A percentile compares a stretch with the other conserved stretches of the same genome.
phyloP scores from a whole-genome alignment of 2,113 vertebrate species.

The Maccullochella peelii region DNA sequence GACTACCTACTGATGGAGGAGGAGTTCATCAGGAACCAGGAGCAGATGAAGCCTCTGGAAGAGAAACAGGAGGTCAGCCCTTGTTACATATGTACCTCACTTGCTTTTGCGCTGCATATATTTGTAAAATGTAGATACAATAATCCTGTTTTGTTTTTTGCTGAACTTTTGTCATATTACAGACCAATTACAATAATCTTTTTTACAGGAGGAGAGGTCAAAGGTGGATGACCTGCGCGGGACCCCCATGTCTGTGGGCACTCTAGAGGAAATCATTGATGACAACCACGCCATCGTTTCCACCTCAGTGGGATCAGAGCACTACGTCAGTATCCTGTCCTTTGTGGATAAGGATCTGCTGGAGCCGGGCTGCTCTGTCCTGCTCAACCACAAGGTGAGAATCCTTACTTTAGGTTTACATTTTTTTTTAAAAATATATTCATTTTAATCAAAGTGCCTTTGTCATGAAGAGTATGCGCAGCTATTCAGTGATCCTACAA shows the following conservation, averaged over 20 bases:
- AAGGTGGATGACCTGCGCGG: constrained; percentile 98
- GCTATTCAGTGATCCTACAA: not conserved
- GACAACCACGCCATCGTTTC: constrained; percentile 99
- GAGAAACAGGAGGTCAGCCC: constrained; percentile 95
- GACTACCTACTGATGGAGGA: constrained; percentile 99
- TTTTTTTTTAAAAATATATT: not conserved
- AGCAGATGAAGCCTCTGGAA: constrained; percentile 98
- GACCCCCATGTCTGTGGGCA: constrained; percentile 98
- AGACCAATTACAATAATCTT: not conserved
- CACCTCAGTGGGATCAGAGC: constrained; percentile 97
- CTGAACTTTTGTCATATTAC: too few species aligned
- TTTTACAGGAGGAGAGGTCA: constrained; percentile 93
- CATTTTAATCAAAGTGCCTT: not conserved
- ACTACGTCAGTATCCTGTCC: constrained; percentile 98
- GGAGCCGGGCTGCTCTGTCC: constrained; percentile 96
- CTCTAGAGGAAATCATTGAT: constrained; percentile 97
- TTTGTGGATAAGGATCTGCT: constrained; percentile 98
- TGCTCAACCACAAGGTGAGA: constrained; percentile 95
- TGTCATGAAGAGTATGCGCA: not conserved
- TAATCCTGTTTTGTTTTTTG: not conserved
- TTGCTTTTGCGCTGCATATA: not conserved
- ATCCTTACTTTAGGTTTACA: not conserved
- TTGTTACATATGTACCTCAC: not conserved
- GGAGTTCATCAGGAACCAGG: constrained; percentile 98
- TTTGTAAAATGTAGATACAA: not conserved